These are phyloP conservation scores for Lathronympha strigana DNA, from an alignment of 2,888 invertebrate species.

Conservation along the genomic window DNA sequence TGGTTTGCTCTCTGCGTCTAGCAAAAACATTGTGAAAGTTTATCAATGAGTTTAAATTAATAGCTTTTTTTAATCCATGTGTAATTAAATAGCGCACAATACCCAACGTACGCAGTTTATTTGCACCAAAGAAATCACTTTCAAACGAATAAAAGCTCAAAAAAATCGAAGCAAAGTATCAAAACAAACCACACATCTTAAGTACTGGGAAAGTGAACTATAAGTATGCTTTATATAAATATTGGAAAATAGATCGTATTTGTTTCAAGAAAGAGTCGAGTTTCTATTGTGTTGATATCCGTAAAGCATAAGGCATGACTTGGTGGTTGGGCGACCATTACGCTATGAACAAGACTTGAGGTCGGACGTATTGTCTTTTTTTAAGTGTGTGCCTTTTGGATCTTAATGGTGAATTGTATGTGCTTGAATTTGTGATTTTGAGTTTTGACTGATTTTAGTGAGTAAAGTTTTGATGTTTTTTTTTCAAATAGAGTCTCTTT, in stretches of 20 bases:
- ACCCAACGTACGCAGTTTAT: too few species aligned
- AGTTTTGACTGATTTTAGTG: neutral
- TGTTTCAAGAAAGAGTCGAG: neutral
- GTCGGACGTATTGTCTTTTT: constrained; percentile 32
- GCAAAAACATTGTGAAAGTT: too few species aligned
- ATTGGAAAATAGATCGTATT: constrained; percentile 14
- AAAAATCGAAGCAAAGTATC: constrained; percentile 34
- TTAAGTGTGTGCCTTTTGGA: constrained; percentile 17
- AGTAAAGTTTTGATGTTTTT: neutral
- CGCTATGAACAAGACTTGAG: constrained; percentile 16
- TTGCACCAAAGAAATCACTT: constrained; percentile 36
- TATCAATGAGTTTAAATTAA: too few species aligned
- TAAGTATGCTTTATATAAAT: constrained; percentile 32
- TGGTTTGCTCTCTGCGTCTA: too few species aligned
- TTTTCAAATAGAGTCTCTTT: neutral
- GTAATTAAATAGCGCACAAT: too few species aligned
- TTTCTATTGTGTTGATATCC: constrained; percentile 3
- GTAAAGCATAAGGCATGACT: constrained; percentile 25
- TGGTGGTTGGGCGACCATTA: constrained; percentile 28
- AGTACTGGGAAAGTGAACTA: constrained; percentile 41
- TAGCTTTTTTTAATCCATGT: too few species aligned
- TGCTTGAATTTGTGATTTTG: neutral
- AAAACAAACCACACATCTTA: constrained; percentile 41
- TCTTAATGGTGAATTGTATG: constrained; percentile 15
- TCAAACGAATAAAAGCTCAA: constrained; percentile 33